A percentile compares a stretch with the other conserved stretches of the same genome.
phyloP scores from a whole-genome alignment of 2,888 invertebrate species.

The Hirtodrosophila duncani region DNA sequence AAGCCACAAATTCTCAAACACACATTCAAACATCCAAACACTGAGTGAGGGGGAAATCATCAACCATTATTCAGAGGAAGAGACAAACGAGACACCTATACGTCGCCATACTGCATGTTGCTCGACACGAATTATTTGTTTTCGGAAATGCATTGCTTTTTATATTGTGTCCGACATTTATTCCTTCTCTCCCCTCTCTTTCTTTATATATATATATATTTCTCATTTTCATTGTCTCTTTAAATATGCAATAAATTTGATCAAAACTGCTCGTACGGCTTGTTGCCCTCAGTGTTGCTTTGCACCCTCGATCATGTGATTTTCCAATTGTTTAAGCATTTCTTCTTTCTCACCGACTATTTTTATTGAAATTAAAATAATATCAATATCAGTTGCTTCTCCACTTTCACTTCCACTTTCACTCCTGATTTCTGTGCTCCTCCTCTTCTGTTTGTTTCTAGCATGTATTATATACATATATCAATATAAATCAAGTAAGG shows the following conservation, averaged over 20 bases:
- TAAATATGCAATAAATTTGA: constrained; percentile 67
- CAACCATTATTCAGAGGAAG: not conserved
- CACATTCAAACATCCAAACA: not conserved
- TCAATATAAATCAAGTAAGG: too few species aligned
- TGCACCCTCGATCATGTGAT: constrained; percentile 48
- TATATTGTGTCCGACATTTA: constrained; percentile 33
- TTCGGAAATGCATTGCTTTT: constrained; percentile 30
- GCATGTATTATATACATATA: too few species aligned
- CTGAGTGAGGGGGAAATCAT: constrained; percentile 1
- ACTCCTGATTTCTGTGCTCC: too few species aligned
- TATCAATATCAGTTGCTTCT: too few species aligned
- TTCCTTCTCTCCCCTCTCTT: too few species aligned
- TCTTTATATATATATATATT: too few species aligned
- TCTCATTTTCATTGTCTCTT: too few species aligned
- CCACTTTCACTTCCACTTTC: too few species aligned
- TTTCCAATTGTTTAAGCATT: constrained; percentile 69
- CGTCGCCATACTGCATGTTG: too few species aligned
- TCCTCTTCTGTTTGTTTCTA: too few species aligned
- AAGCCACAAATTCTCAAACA: constrained; percentile 27
- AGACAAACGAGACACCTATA: not conserved
- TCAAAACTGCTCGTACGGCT: constrained; percentile 35
- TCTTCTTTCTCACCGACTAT: constrained; percentile 35
- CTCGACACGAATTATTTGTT: too few species aligned
- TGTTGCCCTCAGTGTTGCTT: constrained; percentile 31
- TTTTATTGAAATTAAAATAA: too few species aligned